Base-by-base conservation (phyloP, 2,797 vertebrate species). In the Lepidocolaptes lacrymiger region DNA sequence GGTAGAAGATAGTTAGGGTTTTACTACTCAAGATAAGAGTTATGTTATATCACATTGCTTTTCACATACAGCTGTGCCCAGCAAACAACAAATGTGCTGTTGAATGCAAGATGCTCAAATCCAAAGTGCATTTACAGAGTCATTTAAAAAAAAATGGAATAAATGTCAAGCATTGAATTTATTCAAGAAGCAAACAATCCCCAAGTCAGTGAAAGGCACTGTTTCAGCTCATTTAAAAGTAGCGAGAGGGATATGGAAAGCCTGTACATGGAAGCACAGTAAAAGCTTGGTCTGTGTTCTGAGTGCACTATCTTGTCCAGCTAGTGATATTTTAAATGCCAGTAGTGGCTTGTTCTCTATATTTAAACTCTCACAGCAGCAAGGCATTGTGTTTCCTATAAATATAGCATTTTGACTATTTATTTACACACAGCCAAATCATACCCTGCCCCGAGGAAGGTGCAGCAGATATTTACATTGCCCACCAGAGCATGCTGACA, bases 321-420 rank as follows among this genome's bases (percentile, higher is more conserved):
- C 84, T 49, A 79, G 77, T 83, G 95, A 73, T 94, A 77, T 87
- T 96, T 95, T 87, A 94, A 93, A 95, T 95, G 71, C 90, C 91
- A 80, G 74, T 30, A 95, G 80, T 37, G 67, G 88, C 58, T 78
- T 93, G 85, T 91, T 96, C 67, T 94, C 95, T 96, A 94, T 94
- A 90, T 97, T 96, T 96, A 96, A 95, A 89, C 88, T 69, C 48
- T 37, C 55, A 8, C 58, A 88, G 73, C 87, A 91, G 94, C 1
- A 13, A 90, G 90, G 92, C 91, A 77, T 93, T 95, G 88, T 95
- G 93, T 91, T 96, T 95, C 92, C 95, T 66, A 87, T 85, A 89
- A 92, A 86, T 94, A 94, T 6, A 91, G 89, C 83, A 44, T 95
- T 96, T 96, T 89, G 88, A 27, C 75, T 80, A 48, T 76, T 93